Percentiles rank a stretch among this genome's conserved stretches.
Conservation (phyloP, 2,113 vertebrate species). For the Podilymbus podiceps region DNA sequence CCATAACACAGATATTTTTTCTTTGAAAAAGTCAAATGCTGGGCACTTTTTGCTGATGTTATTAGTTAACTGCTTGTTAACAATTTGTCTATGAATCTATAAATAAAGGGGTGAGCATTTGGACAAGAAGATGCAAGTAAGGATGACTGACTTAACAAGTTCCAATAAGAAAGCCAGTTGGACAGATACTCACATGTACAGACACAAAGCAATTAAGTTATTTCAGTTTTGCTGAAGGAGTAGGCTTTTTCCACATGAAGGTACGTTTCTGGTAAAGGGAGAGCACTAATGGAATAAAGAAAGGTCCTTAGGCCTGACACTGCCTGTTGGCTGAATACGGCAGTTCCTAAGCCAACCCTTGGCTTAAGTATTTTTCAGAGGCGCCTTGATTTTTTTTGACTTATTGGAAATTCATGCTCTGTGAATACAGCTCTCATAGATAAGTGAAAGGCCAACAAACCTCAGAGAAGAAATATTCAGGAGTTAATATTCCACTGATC, state of each 20-base stretch:
- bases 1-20: not conserved
- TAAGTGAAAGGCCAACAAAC: not conserved
- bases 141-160: not conserved
- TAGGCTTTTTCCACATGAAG: not conserved
- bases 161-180: not conserved
- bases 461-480: not conserved
- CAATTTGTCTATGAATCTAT: not conserved
- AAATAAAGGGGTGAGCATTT: not conserved
- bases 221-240: not conserved
- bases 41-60: not conserved
- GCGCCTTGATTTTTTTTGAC: not conserved
- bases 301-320: not conserved
- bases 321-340: not conserved
- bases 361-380: not conserved
- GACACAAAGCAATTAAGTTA: not conserved
- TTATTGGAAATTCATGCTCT: not conserved
- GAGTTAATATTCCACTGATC: not conserved
- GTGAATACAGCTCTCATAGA: not conserved
- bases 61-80: not conserved
- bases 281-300: not conserved
- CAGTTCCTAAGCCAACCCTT: not conserved
- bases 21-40: not conserved
- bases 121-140: not conserved
- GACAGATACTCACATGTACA: not conserved
- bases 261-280: not conserved